Conservation (phyloP, 2,113 vertebrate genomes). For the Ovis aries region ARS-UI_Ramb_v3.0 NC_056058.1:25944501-25945000, state of each 20-base stretch:
- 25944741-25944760: conserved; percentile 60
- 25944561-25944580: background rate
- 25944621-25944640: background rate
- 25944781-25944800: conserved; percentile 73
- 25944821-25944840: conserved; percentile 75
- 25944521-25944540: background rate
- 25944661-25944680: background rate
- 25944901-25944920: conserved; percentile 59
- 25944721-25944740: conserved; percentile 51
- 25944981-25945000: conserved; percentile 30
- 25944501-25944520: background rate
- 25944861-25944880: conserved; percentile 77
- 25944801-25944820: conserved; percentile 76
- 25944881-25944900: conserved; percentile 75
- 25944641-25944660: background rate
- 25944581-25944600: background rate
- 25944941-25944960: conserved; percentile 65
- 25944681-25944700: conserved; percentile 34
- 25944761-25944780: conserved; percentile 71
- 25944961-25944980: conserved; percentile 34
- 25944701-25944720: conserved; percentile 40
- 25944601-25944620: background rate
- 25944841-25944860: conserved; percentile 76
- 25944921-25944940: conserved; percentile 71
- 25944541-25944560: background rate